Conservation (phyloP, 2,888 invertebrate species). For the Cosmia trapezina region DNA sequence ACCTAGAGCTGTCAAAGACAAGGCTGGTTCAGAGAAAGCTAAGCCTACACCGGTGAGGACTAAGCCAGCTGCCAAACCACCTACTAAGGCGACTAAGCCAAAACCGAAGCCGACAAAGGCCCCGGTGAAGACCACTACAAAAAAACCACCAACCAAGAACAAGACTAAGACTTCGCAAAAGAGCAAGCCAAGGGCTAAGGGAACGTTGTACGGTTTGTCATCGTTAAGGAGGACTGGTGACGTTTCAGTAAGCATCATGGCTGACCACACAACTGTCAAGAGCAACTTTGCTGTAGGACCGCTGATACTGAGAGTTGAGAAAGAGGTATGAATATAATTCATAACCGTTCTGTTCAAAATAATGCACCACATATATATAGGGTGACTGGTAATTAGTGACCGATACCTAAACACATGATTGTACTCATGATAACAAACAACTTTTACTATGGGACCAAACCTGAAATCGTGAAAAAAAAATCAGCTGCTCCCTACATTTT, state of each 20-base stretch:
- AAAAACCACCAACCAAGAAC: slow-evolving; percentile 82
- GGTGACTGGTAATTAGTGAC: too few species aligned
- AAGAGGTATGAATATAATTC: slow-evolving; percentile 89
- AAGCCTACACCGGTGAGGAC: slow-evolving; percentile 73
- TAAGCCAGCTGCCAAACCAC: slow-evolving; percentile 69
- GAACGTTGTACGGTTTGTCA: slow-evolving; percentile 95
- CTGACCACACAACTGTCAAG: slow-evolving; percentile 95
- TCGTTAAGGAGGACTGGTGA: slow-evolving; percentile 95
- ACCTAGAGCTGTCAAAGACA: slow-evolving; percentile 81
- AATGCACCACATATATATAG: too few species aligned
- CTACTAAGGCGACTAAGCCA: slow-evolving; percentile 73
- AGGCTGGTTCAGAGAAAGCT: slow-evolving; percentile 78
- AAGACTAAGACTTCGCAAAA: slow-evolving; percentile 83
- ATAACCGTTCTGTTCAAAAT: too few species aligned
- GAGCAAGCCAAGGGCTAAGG: slow-evolving; percentile 92
- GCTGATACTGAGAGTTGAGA: slow-evolving; percentile 94
- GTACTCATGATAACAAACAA: too few species aligned
- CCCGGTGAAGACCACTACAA: slow-evolving; percentile 75
- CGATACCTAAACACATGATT: too few species aligned
- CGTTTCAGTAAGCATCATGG: slow-evolving; percentile 94
- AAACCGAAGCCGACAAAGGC: slow-evolving; percentile 72
- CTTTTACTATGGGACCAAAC: too few species aligned
- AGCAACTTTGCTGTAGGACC: slow-evolving; percentile 96
- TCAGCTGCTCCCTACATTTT: too few species aligned
- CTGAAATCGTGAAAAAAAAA: too few species aligned